phyloP scores from a whole-genome alignment of 1,140 invertebrate species.

The Sitophilus oryzae region DNA sequence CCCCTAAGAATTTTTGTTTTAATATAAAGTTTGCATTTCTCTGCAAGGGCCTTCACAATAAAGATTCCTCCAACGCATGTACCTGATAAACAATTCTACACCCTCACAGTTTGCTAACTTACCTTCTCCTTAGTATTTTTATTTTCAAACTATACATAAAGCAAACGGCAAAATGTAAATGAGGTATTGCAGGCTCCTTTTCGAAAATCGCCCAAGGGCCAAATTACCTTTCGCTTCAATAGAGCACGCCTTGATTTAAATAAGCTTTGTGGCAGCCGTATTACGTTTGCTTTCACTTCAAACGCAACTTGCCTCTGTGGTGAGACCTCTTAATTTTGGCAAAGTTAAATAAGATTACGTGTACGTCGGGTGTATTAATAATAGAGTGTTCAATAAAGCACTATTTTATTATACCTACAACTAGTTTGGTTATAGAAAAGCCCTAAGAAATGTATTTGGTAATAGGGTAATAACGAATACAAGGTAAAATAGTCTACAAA shows the following conservation, averaged over 20 bases:
- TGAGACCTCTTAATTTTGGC: constrained; percentile 15
- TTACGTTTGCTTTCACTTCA: constrained; percentile 14
- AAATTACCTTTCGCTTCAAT: constrained; percentile 26
- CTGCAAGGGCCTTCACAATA: too few species aligned
- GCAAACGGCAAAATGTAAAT: constrained; percentile 21
- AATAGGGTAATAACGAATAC: too few species aligned
- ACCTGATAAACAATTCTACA: constrained; percentile 8
- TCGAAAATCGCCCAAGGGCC: constrained; percentile 21
- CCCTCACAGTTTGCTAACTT: not conserved
- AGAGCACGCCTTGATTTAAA: constrained; percentile 25
- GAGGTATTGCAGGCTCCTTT: constrained; percentile 24
- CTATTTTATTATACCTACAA: too few species aligned
- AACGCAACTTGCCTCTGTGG: constrained; percentile 7
- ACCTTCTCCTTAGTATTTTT: constrained; percentile 9
- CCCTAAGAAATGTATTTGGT: too few species aligned
- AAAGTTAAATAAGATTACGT: constrained; percentile 24
- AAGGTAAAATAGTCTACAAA: too few species aligned
- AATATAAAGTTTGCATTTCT: too few species aligned
- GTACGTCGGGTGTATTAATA: constrained; percentile 20
- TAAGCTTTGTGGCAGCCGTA: constrained; percentile 16
- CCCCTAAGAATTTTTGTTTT: too few species aligned
- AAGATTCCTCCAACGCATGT: too few species aligned
- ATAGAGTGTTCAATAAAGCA: constrained; percentile 14
- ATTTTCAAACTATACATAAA: constrained; percentile 17
- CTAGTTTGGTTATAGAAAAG: too few species aligned